Evolutionary conservation across 1,140 invertebrate species (phyloP).

Genomic region (Ceratosolen solmsi): DNA sequence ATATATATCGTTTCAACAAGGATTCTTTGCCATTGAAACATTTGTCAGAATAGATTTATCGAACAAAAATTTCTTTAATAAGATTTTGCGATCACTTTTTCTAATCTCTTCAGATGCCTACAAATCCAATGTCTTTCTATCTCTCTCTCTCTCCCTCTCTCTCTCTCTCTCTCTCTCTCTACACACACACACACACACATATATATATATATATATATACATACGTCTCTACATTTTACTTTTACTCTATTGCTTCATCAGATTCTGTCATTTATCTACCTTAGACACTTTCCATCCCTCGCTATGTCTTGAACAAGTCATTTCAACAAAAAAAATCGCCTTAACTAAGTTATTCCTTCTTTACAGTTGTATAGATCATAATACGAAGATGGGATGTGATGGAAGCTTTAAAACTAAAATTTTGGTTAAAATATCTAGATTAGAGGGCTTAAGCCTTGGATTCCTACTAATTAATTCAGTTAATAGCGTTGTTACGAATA

Average conservation of each 20-base stretch:
- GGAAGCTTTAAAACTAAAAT: constrained; percentile 43
- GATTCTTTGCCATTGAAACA: not conserved
- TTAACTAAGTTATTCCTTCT: constrained; percentile 33
- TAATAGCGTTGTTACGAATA: constrained; percentile 34
- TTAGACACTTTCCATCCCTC: not conserved
- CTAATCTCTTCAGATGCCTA: constrained; percentile 34
- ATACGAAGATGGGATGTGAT: constrained; percentile 41
- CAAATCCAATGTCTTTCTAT: not conserved
- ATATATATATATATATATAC: not conserved
- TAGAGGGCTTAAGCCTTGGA: constrained; percentile 45
- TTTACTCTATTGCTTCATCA: not conserved
- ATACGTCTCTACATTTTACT: not conserved
- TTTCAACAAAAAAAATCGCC: constrained; percentile 32
- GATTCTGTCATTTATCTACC: not conserved
- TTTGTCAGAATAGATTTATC: constrained; percentile 28
- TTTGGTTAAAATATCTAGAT: not conserved
- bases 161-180: not conserved
- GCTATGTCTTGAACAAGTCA: not conserved
- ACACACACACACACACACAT: not conserved
- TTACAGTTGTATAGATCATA: constrained; percentile 14
- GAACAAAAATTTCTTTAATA: constrained; percentile 21
- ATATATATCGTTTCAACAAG: not conserved
- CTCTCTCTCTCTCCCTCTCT: not conserved
- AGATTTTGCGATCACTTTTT: constrained; percentile 2
- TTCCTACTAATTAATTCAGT: constrained; percentile 48